Percentiles rank a stretch among this genome's conserved stretches.
Evolutionary conservation across 2,888 invertebrate species (phyloP).

Genomic region (Drosophila emarginata): DNA sequence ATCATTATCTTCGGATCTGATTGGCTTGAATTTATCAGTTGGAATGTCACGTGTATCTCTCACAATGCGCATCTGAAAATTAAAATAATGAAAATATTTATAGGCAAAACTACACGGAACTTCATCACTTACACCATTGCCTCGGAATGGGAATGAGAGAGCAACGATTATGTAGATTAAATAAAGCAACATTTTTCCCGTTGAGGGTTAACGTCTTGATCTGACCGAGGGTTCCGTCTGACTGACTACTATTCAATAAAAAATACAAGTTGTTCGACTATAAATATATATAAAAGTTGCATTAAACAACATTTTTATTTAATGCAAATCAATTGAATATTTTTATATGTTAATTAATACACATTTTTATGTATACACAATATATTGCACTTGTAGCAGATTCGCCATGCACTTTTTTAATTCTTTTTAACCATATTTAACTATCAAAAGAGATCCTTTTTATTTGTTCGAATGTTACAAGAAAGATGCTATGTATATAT

Average conservation of each 20-base stretch:
- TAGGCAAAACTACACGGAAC: not conserved
- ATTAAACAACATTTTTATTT: not conserved
- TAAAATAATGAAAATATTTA: not conserved
- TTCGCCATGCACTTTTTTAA: too few relatives aligned
- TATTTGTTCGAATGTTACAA: too few relatives aligned
- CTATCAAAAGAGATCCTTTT: too few relatives aligned
- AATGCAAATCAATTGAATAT: not conserved
- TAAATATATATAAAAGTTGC: not conserved
- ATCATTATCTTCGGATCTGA: not conserved
- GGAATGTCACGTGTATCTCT: not conserved
- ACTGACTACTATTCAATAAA: not conserved
- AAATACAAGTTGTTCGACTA: not conserved
- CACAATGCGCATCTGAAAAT: not conserved
- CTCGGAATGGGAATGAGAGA: not conserved
- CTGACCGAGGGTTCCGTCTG: not conserved
- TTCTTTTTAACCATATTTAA: too few relatives aligned
- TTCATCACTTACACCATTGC: conserved; percentile 1
- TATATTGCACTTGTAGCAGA: too few relatives aligned
- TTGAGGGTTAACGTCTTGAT: not conserved
- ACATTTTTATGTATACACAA: too few relatives aligned
- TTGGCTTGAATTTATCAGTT: not conserved
- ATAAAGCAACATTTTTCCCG: not conserved
- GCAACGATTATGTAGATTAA: not conserved
- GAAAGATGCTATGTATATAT: too few relatives aligned
- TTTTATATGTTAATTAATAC: too few relatives aligned